phyloP scores from a whole-genome alignment of 2,797 vertebrate genomes.

The Gobio occitaniae region DNA sequence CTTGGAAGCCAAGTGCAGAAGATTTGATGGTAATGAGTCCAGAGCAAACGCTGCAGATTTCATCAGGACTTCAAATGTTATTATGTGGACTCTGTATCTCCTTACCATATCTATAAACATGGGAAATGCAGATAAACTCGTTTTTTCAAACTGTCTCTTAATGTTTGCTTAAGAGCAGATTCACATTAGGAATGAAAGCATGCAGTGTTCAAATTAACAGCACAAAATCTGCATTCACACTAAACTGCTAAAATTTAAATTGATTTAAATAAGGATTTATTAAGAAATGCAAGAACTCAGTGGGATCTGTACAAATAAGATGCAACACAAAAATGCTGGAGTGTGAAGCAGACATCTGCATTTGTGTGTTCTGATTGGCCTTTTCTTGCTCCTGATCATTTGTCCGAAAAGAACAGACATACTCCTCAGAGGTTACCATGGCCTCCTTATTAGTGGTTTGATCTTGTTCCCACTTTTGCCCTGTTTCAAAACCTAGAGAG shows the following conservation, averaged over 20 bases:
- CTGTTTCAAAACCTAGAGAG: neutral
- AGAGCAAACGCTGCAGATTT: neutral
- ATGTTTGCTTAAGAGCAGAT: constrained; percentile 3
- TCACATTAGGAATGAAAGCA: constrained; percentile 8
- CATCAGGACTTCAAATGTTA: constrained; percentile 6
- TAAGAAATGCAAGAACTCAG: neutral
- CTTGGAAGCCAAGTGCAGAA: constrained; percentile 7
- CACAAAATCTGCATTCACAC: constrained; percentile 17
- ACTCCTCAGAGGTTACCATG: constrained; percentile 26
- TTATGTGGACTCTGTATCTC: constrained; percentile 31
- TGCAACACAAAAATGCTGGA: too few relatives aligned
- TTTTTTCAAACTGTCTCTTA: constrained; percentile 4
- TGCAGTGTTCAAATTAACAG: neutral
- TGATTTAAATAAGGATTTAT: neutral
- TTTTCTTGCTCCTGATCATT: constrained; percentile 9
- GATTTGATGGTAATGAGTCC: constrained; percentile 15
- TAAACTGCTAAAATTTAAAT: neutral
- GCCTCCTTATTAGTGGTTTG: constrained; percentile 40
- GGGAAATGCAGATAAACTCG: constrained; percentile 10
- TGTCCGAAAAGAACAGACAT: constrained; percentile 15
- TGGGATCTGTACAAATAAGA: neutral
- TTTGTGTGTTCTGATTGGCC: constrained; percentile 1
- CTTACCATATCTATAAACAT: constrained; percentile 38
- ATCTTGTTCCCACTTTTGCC: neutral
- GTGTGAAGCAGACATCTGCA: neutral